Evolutionary conservation across 2,888 invertebrate species (phyloP).

Genomic region (Gnatocerus cornutus): DNA sequence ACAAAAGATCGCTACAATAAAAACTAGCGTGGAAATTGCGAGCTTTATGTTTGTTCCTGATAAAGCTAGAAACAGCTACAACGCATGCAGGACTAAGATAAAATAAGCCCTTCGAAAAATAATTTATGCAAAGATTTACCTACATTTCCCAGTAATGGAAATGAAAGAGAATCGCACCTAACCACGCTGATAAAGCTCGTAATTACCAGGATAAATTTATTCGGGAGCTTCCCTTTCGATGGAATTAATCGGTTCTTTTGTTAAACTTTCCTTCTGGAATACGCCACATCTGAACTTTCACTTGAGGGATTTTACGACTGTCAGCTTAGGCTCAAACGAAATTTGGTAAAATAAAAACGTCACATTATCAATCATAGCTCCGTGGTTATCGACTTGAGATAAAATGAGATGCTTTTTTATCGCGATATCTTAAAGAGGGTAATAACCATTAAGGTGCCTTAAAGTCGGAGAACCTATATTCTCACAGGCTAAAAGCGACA

Average conservation of each 20-base stretch:
- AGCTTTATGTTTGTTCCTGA: too few species aligned
- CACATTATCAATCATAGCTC: slow-evolving; percentile 8
- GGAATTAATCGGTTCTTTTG: slow-evolving; percentile 35
- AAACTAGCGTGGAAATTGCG: too few species aligned
- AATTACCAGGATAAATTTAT: slow-evolving; percentile 35
- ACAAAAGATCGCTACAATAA: too few species aligned
- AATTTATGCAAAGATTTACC: slow-evolving; percentile 6
- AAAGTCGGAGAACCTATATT: too few species aligned
- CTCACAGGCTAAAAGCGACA: slow-evolving; percentile 14
- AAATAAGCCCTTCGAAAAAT: too few species aligned
- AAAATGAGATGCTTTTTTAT: background rate
- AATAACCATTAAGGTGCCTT: background rate
- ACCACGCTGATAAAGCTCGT: slow-evolving; percentile 18
- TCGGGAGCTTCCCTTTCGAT: slow-evolving; percentile 29
- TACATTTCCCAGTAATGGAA: slow-evolving; percentile 17
- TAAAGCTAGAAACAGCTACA: too few species aligned
- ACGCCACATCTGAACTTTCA: slow-evolving; percentile 10
- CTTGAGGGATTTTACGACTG: background rate
- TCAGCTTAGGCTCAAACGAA: slow-evolving; percentile 1
- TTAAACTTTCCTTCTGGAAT: slow-evolving; percentile 12
- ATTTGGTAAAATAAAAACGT: slow-evolving; percentile 8
- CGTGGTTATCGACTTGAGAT: background rate
- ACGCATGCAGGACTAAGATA: too few species aligned
- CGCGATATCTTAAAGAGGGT: background rate
- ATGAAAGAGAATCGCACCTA: slow-evolving; percentile 8